A percentile compares a stretch with the other conserved stretches of the same genome.
Conservation (phyloP, 2,797 vertebrate species). For the Typhlichthys subterraneus region DNA sequence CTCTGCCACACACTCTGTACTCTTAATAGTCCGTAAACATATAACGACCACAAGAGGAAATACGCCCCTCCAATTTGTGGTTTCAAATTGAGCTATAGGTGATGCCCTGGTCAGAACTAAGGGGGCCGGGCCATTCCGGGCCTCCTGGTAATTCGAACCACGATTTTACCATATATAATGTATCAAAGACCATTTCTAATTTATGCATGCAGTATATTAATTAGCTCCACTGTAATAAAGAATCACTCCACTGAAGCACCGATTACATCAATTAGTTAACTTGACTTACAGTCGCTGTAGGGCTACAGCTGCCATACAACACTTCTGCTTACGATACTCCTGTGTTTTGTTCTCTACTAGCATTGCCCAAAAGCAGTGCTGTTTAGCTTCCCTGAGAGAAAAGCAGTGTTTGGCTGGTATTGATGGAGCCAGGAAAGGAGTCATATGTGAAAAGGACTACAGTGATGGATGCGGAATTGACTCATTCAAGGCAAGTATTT, state of each 20-base stretch:
- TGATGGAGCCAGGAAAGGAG: constrained; percentile 81
- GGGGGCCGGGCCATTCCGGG: too few species aligned
- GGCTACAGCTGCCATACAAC: constrained; percentile 31
- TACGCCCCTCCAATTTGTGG: too few species aligned
- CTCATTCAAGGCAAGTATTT: constrained; percentile 83
- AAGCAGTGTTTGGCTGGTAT: constrained; percentile 86
- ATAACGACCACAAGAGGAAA: too few species aligned
- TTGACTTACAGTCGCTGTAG: constrained; percentile 19
- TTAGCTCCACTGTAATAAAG: neutral
- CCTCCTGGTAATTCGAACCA: neutral
- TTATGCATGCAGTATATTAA: neutral
- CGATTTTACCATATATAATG: neutral
- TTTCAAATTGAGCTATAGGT: too few species aligned
- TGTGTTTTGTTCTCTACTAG: constrained; percentile 69
- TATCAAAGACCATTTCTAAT: constrained; percentile 11
- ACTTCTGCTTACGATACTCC: constrained; percentile 26
- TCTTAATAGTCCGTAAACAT: too few species aligned
- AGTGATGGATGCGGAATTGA: constrained; percentile 76
- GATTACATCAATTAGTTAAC: constrained; percentile 11
- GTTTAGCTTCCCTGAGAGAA: constrained; percentile 80
- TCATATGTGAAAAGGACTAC: constrained; percentile 74
- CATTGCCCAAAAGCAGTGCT: constrained; percentile 89
- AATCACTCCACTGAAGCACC: neutral
- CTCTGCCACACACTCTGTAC: too few species aligned
- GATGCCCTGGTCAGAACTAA: too few species aligned